phyloP scores from a whole-genome alignment of 1,140 invertebrate genomes.

The Drosophila kikkawai region DNA sequence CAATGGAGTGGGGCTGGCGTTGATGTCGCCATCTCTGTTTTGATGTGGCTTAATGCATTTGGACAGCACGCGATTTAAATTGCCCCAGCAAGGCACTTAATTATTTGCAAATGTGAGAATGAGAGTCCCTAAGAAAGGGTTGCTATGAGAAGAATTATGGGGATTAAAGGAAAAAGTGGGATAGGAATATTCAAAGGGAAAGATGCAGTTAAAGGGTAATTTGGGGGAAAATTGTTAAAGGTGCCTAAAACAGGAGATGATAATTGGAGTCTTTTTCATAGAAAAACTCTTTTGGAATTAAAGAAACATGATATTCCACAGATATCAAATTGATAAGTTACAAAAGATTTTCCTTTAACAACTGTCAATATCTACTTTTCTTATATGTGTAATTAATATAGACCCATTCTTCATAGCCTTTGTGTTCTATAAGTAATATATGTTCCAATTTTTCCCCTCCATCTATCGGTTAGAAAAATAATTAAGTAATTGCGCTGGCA shows the following conservation, averaged over 20 bases:
- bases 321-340: too few relatives aligned
- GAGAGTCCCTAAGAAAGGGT: conserved; percentile 15
- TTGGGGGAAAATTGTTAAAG: too few relatives aligned
- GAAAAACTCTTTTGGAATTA: background rate
- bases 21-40: conserved; percentile 51
- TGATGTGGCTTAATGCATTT: conserved; percentile 74
- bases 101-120: conserved; percentile 77
- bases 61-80: conserved; percentile 70
- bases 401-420: background rate
- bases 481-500: conserved; percentile 66
- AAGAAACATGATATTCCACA: background rate
- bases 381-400: background rate
- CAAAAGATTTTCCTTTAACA: too few relatives aligned
- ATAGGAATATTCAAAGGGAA: background rate
- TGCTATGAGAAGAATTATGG: conserved; percentile 9
- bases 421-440: background rate
- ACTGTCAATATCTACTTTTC: too few relatives aligned
- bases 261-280: too few relatives aligned
- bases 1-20: conserved; percentile 2
- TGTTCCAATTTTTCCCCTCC: background rate
- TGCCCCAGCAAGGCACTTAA: conserved; percentile 66
- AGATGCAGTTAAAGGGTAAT: conserved; percentile 13
- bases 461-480: conserved; percentile 27
- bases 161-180: conserved; percentile 3
- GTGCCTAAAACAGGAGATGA: too few relatives aligned